A percentile compares a stretch with the other conserved stretches of the same genome.
Evolutionary conservation across 2,113 vertebrate species (phyloP).

Genomic region (Malurus elegans): DNA sequence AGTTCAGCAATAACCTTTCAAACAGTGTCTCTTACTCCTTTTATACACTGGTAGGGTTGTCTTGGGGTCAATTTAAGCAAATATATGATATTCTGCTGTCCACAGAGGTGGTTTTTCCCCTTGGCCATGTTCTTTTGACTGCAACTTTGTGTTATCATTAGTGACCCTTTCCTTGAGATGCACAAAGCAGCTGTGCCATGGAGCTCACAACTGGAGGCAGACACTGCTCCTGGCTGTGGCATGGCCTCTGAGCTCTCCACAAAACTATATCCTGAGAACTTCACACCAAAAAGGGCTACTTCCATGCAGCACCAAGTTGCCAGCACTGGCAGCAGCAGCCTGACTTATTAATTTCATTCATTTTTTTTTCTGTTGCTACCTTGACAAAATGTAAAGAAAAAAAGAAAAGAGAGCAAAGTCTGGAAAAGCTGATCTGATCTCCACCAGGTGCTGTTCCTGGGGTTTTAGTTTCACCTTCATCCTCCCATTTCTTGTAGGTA

Average conservation of each 20-base stretch:
- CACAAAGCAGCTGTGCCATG: not conserved
- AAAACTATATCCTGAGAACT: not conserved
- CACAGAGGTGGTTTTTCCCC: not conserved
- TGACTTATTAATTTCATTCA: not conserved
- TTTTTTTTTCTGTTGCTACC: not conserved
- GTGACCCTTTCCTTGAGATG: not conserved
- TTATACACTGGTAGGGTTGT: not conserved
- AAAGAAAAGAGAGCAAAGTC: not conserved
- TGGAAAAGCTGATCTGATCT: not conserved
- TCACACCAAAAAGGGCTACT: not conserved
- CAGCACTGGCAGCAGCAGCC: not conserved
- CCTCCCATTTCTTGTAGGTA: not conserved
- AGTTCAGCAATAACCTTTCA: not conserved
- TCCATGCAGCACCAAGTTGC: accelerated
- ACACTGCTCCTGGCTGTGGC: not conserved
- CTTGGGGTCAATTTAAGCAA: not conserved
- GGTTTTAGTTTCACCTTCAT: not conserved
- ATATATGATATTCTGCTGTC: not conserved
- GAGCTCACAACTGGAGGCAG: not conserved
- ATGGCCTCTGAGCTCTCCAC: not conserved
- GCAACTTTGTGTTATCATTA: not conserved
- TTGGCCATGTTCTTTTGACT: not conserved
- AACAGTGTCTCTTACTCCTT: not conserved
- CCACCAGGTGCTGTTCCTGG: not conserved
- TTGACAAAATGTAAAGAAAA: not conserved